Conservation (phyloP, 2,888 invertebrate species). For the Chaitophorus viminalis region DNA sequence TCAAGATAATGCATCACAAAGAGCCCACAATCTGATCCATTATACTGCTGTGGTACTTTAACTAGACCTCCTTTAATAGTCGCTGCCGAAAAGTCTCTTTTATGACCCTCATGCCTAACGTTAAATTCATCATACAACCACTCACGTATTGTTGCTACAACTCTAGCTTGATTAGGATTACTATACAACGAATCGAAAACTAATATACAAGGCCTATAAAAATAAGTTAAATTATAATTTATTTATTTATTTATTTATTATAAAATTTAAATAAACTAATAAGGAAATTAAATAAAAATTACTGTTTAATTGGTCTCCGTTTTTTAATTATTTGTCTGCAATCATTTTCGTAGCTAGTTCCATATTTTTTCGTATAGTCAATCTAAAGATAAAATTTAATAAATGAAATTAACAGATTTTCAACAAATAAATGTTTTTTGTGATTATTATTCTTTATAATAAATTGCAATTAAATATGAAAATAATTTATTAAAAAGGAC, state of each 20-base stretch:
- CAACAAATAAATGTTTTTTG: too few species aligned
- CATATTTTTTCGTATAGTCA: too few species aligned
- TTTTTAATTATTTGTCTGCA: not conserved
- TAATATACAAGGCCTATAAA: slow-evolving; percentile 85
- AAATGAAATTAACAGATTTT: too few species aligned
- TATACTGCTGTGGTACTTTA: slow-evolving; percentile 96
- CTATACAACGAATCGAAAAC: slow-evolving; percentile 93
- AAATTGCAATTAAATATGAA: too few species aligned
- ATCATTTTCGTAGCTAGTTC: not conserved
- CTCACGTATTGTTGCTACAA: slow-evolving; percentile 89
- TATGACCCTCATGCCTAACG: slow-evolving; percentile 75
- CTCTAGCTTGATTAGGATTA: slow-evolving; percentile 81
- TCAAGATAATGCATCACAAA: slow-evolving; percentile 96
- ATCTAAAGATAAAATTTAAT: too few species aligned
- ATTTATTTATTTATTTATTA: too few species aligned
- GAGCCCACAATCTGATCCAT: slow-evolving; percentile 96
- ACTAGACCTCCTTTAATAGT: slow-evolving; percentile 88
- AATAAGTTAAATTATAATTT: not conserved
- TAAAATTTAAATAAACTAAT: not conserved
- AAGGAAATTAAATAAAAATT: not conserved
- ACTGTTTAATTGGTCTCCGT: slow-evolving; percentile 20
- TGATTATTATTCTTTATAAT: too few species aligned
- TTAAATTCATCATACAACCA: slow-evolving; percentile 89
- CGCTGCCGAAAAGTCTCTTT: slow-evolving; percentile 80
- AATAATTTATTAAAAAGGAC: not conserved